Evolutionary conservation across 2,888 invertebrate species (phyloP), one percentile per base, ranked within the genome.

Genomic region (Xanthorhoe spadicearia): DNA sequence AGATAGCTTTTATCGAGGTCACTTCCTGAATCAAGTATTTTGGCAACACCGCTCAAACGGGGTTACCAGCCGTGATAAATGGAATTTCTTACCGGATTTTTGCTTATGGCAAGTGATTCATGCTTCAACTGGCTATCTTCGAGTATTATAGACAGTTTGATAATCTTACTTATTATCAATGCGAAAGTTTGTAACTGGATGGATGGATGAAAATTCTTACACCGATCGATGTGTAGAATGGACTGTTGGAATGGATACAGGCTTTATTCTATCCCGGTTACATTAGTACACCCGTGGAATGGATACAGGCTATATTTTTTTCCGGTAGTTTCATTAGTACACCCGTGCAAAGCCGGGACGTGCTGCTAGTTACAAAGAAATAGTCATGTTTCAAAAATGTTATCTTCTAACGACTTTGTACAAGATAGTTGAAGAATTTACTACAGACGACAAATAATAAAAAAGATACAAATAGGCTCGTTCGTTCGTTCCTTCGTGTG

Each of bases 1-100:
- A 38, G 74, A 70, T 53, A 56, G 43, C 35, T 73, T 58, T 70
- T 78, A 73, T 70, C 69, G 60, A n/a, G 77, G 79, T 79, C 75
- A 77, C 58, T 69, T 74, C 71, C 69, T 68, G 70, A 70, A 74
- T 64, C 72, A 73, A 74, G 71, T 72, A 67, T 70, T 65, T 71
- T 70, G 56, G 67, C 57, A 66, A 18, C 52, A 70, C 75, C 68
- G 75, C 64, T 71, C 64, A 69, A 75, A 74, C 71, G 71, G 69
- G 72, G 73, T 72, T 74, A 77, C 74, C 68, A 64, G 66, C 69
- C 64, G 61, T 68, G 73, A 73, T 73, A 71, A 62, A 73, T 68
- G 52, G 58, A 48, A 53, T 62, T 67, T 64, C 60, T 49, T 51
- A 68, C 72, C 49, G 64, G 53, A 66, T 68, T 64, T n/a, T n/a